Percentiles rank a stretch among this genome's conserved stretches.
Conservation (phyloP, 2,113 vertebrate species). For the Micronycteris hirsuta region DNA sequence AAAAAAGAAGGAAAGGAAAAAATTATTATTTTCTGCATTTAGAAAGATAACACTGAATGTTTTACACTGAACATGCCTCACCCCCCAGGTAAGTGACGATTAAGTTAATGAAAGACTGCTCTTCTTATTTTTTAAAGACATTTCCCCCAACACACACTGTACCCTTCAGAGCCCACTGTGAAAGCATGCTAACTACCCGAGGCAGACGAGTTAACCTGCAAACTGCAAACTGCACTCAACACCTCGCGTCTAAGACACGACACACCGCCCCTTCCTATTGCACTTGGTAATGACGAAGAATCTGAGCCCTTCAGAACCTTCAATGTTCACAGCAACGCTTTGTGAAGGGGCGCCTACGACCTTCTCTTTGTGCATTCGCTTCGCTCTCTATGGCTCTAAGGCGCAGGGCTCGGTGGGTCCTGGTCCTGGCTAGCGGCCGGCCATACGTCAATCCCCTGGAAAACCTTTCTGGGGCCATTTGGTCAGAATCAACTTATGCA, state of each 20-base stretch:
- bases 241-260: background rate
- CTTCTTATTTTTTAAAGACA: background rate
- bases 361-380: background rate
- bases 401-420: background rate
- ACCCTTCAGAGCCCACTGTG: background rate
- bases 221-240: background rate
- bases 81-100: background rate
- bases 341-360: background rate
- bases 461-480: background rate
- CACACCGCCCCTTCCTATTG: background rate
- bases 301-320: background rate
- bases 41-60: background rate
- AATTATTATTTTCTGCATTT: background rate
- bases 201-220: background rate
- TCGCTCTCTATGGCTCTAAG: background rate
- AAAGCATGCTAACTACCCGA: background rate
- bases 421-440: background rate
- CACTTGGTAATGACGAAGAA: background rate
- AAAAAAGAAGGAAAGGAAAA: background rate
- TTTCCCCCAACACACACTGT: background rate
- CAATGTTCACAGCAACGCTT: background rate
- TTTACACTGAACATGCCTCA: constrained; percentile 13
- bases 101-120: background rate
- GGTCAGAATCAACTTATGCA: background rate
- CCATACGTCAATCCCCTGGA: background rate